Evolutionary conservation across 2,888 invertebrate species (phyloP), one percentile per base, ranked within the genome.

Genomic region (Crioceris asparagi): DNA sequence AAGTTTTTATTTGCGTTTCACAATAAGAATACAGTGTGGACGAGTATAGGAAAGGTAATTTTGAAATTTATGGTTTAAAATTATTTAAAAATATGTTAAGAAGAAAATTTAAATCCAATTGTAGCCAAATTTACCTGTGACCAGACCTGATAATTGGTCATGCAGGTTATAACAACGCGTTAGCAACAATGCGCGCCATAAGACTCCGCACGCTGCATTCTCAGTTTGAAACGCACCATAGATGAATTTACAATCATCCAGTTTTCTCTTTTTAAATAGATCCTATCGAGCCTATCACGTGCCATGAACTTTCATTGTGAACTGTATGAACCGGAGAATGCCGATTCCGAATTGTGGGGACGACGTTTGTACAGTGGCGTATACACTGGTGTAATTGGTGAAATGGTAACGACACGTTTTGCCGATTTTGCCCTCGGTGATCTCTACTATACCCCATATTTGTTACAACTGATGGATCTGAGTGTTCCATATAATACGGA

Each of bases 401-500:
- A 86, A 66, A 77, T 83, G 66, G 71, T 75, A 1, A 64, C 67
- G 19, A 75, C 77, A 1, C 65, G 65, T 35, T n/a, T n/a, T n/a
- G 84, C 85, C 0, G 79, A 83, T 50, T 62, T 87, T 35, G 83
- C 79, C 11, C 62, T 87, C 10, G 87, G 83, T 0, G 84, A 87
- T 62, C 66, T 88, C 17, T 78, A 86, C 57, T 78, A 85, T 45
- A 83, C 77, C 1, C 72, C 76, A 0, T 73, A 75, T 50, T 74
- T 84, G 49, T 58, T 79, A 31, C 71, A 75, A 32, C 60, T 79
- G 29, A 74, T 83, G 50, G 87, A 88, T 58, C 62, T 88, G 25
- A 81, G 80, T 35, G 68, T 74, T 31, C 84, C 87, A 0, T 87
- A 87, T 45, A 81, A 78, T n/a, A 75, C 81, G 0, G 83, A 86